Percentiles rank a stretch among this genome's conserved stretches.
Conservation (phyloP, 2,888 invertebrate genomes). For the Lydus trimaculatus region DNA sequence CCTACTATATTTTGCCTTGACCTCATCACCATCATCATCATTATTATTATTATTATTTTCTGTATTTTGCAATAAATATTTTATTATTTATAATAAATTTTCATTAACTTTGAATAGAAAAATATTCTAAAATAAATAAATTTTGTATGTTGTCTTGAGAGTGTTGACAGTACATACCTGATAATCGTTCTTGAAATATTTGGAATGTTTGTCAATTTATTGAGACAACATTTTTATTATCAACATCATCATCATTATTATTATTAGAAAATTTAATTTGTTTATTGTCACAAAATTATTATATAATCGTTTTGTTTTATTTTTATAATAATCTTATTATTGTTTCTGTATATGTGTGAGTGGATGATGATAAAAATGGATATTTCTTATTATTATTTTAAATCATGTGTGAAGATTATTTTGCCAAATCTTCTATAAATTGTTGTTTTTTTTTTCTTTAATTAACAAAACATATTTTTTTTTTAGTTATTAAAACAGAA, state of each 20-base stretch:
- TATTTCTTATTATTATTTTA: not conserved
- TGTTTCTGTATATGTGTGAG: not conserved
- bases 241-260: not conserved
- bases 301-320: not conserved
- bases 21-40: not conserved
- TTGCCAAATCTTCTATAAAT: not conserved
- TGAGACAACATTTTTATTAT: not conserved
- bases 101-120: not conserved
- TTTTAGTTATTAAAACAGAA: not conserved
- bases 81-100: not conserved
- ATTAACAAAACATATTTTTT: not conserved
- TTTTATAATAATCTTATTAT: not conserved
- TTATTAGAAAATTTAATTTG: not conserved
- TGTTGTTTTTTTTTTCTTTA: not conserved
- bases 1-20: constrained; percentile 7
- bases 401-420: not conserved
- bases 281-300: not conserved
- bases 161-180: not conserved
- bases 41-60: too few species aligned
- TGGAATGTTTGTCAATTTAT: not conserved
- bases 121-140: not conserved
- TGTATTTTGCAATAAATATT: constrained; percentile 3
- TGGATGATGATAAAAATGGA: not conserved
- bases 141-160: not conserved
- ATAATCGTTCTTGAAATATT: not conserved